Conservation (phyloP, 2,888 invertebrate genomes). For the Dromius quadrimaculatus region DNA sequence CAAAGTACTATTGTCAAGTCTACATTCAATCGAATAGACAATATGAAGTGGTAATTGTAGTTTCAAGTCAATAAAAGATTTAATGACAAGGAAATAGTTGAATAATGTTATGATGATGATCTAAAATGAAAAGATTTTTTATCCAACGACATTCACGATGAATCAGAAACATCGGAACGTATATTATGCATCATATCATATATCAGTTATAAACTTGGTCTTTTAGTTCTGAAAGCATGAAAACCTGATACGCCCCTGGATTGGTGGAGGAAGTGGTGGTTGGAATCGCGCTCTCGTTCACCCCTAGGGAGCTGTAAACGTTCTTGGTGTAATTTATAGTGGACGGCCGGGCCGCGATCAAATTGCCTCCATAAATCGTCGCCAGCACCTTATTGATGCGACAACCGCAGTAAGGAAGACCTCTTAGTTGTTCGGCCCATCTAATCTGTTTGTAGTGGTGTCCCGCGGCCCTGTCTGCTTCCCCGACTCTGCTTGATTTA, state of each 20-base stretch:
- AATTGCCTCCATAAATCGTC: conserved; percentile 64
- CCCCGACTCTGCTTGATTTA: conserved; percentile 48
- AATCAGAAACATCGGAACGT: no score
- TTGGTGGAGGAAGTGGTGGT: not conserved
- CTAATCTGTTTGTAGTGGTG: conserved; percentile 59
- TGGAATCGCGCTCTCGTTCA: conserved; percentile 37
- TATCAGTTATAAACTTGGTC: not conserved
- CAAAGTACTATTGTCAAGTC: no score
- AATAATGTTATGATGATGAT: no score
- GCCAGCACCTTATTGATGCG: conserved; percentile 63
- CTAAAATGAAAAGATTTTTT: no score
- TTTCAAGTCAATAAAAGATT: no score
- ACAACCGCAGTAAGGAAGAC: conserved; percentile 61
- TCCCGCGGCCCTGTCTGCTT: conserved; percentile 44
- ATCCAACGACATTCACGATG: no score
- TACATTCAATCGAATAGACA: no score
- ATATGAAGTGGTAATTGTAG: no score
- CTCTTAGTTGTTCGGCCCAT: conserved; percentile 60
- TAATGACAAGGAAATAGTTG: no score
- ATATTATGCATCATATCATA: not conserved
- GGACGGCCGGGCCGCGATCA: conserved; percentile 60
- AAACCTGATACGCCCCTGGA: not conserved
- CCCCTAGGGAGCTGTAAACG: conserved; percentile 52
- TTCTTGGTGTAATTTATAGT: conserved; percentile 58
- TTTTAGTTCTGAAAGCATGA: not conserved